A percentile compares a stretch with the other conserved stretches of the same genome.
phyloP scores from a whole-genome alignment of 2,113 vertebrate species.

The Propithecus coquereli region DNA sequence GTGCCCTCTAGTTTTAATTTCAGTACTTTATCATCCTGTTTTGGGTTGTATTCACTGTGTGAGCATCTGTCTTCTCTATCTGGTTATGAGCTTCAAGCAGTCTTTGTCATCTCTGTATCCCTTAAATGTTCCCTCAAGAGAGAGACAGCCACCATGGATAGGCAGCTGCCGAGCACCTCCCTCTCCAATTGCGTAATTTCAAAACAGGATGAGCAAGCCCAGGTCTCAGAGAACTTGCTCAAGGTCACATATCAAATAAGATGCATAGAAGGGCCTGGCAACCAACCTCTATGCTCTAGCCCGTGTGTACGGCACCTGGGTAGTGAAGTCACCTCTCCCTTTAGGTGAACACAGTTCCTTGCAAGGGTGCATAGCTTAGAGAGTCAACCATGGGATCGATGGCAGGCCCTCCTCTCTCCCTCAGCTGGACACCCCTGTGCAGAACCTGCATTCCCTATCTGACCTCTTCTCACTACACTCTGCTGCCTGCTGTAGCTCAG shows the following conservation, averaged over 20 bases:
- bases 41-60: neutral
- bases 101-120: neutral
- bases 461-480: neutral
- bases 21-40: neutral
- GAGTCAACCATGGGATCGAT: fast-evolving
- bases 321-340: neutral
- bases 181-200: neutral
- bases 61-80: neutral
- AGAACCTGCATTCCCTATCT: neutral
- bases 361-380: too few relatives aligned
- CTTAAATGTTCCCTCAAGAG: neutral
- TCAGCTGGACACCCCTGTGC: neutral
- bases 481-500: neutral
- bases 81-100: neutral
- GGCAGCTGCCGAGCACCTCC: neutral
- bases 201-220: neutral
- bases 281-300: neutral
- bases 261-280: neutral
- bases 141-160: neutral
- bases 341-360: neutral
- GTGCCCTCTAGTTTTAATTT: neutral
- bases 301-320: neutral
- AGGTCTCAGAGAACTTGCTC: neutral
- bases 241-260: neutral
- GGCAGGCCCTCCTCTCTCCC: neutral